Conservation (phyloP, 2,888 invertebrate genomes). For the Galerucella calmariensis region DNA sequence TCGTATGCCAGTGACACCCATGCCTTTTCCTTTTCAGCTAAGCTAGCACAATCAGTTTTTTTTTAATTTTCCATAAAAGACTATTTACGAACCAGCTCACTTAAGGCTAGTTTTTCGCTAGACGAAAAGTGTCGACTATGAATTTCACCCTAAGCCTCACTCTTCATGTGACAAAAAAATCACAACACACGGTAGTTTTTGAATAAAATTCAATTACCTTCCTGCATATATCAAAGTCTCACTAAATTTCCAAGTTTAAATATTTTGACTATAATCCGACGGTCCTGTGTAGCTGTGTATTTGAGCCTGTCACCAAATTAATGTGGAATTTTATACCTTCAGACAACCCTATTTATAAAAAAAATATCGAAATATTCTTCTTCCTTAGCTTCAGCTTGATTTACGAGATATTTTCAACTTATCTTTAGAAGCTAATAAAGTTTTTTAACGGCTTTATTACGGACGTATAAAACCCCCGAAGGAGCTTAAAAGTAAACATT, state of each 20-base stretch:
- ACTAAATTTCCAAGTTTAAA: not conserved
- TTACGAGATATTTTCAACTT: constrained; percentile 41
- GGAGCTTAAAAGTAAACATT: constrained; percentile 44
- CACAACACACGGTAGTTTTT: not conserved
- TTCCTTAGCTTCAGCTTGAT: constrained; percentile 29
- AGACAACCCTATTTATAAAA: constrained; percentile 34
- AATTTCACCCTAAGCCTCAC: too few species aligned
- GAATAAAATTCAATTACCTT: not conserved
- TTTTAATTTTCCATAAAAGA: too few species aligned
- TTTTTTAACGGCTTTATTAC: constrained; percentile 46
- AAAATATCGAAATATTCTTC: constrained; percentile 24
- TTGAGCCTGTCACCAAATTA: constrained; percentile 19
- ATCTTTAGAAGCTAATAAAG: constrained; percentile 40
- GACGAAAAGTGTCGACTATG: too few species aligned
- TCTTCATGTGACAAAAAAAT: too few species aligned
- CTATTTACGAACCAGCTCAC: too few species aligned
- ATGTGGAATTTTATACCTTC: constrained; percentile 32
- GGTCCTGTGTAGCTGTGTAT: constrained; percentile 7
- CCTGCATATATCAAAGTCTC: too few species aligned
- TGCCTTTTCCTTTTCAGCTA: too few species aligned
- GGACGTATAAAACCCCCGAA: constrained; percentile 45
- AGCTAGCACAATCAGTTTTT: too few species aligned
- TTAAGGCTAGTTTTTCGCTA: too few species aligned
- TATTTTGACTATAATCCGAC: not conserved
- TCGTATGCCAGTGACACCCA: too few species aligned